Conservation (phyloP, 2,888 invertebrate species). For the Plusia festucae region DNA sequence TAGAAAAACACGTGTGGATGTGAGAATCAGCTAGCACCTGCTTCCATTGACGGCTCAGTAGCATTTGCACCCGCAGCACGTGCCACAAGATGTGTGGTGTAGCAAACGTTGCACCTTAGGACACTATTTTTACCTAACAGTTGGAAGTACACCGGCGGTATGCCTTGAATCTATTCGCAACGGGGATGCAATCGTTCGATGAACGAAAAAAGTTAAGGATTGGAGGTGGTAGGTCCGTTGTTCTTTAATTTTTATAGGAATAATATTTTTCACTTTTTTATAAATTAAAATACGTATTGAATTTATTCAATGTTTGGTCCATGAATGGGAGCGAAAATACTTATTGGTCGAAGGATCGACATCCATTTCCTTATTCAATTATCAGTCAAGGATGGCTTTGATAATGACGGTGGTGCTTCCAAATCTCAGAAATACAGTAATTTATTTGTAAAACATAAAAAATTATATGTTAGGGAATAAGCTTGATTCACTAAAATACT, state of each 20-base stretch:
- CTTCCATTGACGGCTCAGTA: conserved; percentile 6
- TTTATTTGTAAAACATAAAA: too few species aligned
- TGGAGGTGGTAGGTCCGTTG: conserved; percentile 32
- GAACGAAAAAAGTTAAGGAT: not conserved
- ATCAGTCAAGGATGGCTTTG: too few species aligned
- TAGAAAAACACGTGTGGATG: not conserved
- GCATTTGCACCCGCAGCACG: conserved; percentile 39
- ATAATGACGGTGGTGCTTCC: too few species aligned
- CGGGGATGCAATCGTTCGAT: conserved; percentile 55
- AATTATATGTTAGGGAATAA: too few species aligned
- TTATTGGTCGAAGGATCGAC: too few species aligned
- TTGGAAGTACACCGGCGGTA: conserved; percentile 56
- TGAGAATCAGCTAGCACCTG: conserved; percentile 22
- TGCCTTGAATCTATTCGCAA: conserved; percentile 65
- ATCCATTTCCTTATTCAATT: too few species aligned
- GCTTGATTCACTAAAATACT: too few species aligned
- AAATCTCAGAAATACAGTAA: too few species aligned
- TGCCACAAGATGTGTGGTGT: conserved; percentile 51
- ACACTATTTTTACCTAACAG: conserved; percentile 60
- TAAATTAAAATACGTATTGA: too few species aligned
- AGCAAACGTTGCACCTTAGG: conserved; percentile 51
- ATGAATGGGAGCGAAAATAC: too few species aligned
- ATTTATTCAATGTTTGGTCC: too few species aligned
- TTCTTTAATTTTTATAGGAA: not conserved
- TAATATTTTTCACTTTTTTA: too few species aligned